A percentile compares a stretch with the other conserved stretches of the same genome.
These are phyloP conservation scores for Sminthurinus aureus DNA, from an alignment of 2,888 invertebrate genomes.

Conservation along the genomic window DNA sequence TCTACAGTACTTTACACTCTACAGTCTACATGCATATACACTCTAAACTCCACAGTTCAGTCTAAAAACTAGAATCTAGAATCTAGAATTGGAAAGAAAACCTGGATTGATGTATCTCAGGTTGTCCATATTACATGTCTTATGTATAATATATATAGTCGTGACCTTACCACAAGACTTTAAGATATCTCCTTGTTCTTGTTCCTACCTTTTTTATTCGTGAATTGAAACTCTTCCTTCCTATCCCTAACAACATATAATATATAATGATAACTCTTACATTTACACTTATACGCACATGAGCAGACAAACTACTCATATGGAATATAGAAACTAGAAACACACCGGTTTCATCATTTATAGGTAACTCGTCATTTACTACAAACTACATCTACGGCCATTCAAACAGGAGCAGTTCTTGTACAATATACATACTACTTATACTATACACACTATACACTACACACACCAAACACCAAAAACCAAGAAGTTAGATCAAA, in stretches of 20 bases:
- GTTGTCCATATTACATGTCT: too few species aligned
- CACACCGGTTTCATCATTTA: not conserved
- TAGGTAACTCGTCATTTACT: constrained; percentile 9
- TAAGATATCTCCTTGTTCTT: not conserved
- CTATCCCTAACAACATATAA: not conserved
- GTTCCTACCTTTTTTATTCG: constrained; percentile 19
- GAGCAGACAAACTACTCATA: too few species aligned
- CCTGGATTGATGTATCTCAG: not conserved
- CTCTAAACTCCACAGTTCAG: not conserved
- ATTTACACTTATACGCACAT: not conserved
- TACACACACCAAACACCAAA: not conserved
- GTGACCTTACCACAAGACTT: constrained; percentile 11
- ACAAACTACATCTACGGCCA: not conserved
- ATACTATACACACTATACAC: too few species aligned
- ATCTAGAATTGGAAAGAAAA: not conserved
- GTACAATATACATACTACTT: too few species aligned
- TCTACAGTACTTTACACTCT: not conserved
- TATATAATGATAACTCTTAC: not conserved
- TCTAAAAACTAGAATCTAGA: not conserved
- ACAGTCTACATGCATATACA: too few species aligned
- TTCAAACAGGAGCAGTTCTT: not conserved
- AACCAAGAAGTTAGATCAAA: constrained; percentile 32
- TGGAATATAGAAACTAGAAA: too few species aligned
- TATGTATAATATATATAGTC: not conserved
- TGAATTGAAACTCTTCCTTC: constrained; percentile 19